Conservation (phyloP, 2,888 invertebrate species). For the Cephus rjabovi region DNA sequence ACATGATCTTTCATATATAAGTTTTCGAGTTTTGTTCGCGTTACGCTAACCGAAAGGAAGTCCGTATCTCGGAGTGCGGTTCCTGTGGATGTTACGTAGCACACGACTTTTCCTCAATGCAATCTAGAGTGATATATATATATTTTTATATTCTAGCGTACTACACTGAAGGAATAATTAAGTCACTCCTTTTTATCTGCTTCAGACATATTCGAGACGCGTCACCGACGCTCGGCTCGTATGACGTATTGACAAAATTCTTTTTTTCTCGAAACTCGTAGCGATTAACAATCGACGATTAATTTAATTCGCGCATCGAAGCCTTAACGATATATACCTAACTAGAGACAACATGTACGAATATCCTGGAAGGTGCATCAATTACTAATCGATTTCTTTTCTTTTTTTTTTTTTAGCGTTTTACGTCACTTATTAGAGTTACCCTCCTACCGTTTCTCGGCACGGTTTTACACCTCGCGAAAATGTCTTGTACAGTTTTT, state of each 20-base stretch:
- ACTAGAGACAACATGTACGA: constrained; percentile 58
- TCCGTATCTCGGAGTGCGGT: neutral
- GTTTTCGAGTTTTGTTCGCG: neutral
- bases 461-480: neutral
- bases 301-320: constrained; percentile 10
- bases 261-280: neutral
- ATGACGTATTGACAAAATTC: neutral
- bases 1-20: neutral
- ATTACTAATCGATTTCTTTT: constrained; percentile 16
- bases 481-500: neutral
- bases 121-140: neutral
- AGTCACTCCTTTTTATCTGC: neutral
- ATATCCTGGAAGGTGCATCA: constrained; percentile 51
- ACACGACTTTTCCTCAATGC: neutral
- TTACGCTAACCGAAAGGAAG: neutral
- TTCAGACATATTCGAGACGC: neutral
- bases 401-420: constrained; percentile 10
- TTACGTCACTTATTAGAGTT: constrained; percentile 8
- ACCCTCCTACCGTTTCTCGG: neutral
- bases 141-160: neutral
- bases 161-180: neutral
- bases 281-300: neutral
- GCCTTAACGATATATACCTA: constrained; percentile 42
- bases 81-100: neutral
- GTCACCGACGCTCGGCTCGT: neutral